These are phyloP conservation scores for Oxyscelio sp. DNA, from an alignment of 2,888 invertebrate genomes.

Conservation along the genomic window DNA sequence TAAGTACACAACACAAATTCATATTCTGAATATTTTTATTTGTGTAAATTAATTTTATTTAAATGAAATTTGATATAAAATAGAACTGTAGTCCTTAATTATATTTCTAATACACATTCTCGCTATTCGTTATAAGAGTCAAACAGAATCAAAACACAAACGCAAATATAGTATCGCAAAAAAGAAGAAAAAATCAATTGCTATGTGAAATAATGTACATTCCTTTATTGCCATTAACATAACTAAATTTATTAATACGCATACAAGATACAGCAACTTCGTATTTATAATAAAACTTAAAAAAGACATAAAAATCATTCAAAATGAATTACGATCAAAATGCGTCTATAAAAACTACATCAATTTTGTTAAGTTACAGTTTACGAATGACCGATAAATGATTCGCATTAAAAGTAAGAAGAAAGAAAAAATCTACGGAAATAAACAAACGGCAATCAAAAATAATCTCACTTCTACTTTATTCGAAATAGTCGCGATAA, in stretches of 20 bases:
- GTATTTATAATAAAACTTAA: constrained; percentile 72
- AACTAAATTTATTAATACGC: constrained; percentile 72
- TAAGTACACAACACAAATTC: too few relatives aligned
- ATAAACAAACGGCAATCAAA: constrained; percentile 72
- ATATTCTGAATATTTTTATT: too few relatives aligned
- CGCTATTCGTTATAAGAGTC: too few relatives aligned
- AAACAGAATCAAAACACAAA: too few relatives aligned
- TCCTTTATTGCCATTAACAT: constrained; percentile 73
- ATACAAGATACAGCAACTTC: constrained; percentile 72
- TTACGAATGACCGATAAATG: constrained; percentile 57
- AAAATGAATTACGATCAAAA: constrained; percentile 68
- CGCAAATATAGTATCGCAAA: too few relatives aligned
- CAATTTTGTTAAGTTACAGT: constrained; percentile 64
- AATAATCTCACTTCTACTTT: constrained; percentile 75
- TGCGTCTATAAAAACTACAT: constrained; percentile 69
- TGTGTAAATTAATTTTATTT: too few relatives aligned
- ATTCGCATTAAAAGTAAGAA: constrained; percentile 54
- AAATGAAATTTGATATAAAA: too few relatives aligned
- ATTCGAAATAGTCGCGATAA: constrained; percentile 73
- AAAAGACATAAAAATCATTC: constrained; percentile 68
- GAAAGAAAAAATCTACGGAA: constrained; percentile 61
- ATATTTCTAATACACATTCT: too few relatives aligned
- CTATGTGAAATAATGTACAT: constrained; percentile 70
- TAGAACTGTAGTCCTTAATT: too few relatives aligned
- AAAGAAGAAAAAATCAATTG: constrained; percentile 36